Evolutionary conservation across 2,113 vertebrate genomes (phyloP), one percentile per base, ranked within the genome.

Genomic region (Rhineura floridana): DNA sequence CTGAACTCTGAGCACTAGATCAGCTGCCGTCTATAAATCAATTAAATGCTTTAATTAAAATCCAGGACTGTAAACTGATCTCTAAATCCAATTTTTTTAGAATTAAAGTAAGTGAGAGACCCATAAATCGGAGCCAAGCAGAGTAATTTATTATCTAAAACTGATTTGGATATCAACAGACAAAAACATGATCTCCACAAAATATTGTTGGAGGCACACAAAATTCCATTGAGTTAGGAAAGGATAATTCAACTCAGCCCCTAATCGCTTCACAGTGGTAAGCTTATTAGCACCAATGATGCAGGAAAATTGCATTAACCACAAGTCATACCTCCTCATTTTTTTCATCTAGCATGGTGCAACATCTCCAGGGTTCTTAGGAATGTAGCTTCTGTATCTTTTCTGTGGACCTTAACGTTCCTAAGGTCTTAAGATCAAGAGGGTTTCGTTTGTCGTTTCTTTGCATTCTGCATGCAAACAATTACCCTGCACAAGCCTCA

Each of bases 121-220:
- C 42, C 78, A 90, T 69, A 52, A 23, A 92, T 89, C 33, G 83
- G 77, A 83, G 8, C 1, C 46, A 80, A 87, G 2, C 36, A 73
- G 21, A 0, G 91, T 93, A 83, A 42, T 88, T 6, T 28, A 80
- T 86, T 89, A 81, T 5, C 1, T 63, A 3, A 83, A 19, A 81
- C 89, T 92, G 80, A 84, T 90, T 91, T 91, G 73, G 6, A 89
- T 72, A 86, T 81, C 69, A 70, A 80, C 30, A 87, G 69, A 87
- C 15, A 82, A 86, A 78, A 46, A 46, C 50, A 85, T 67, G n/a
- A 42, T 88, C 48, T 82, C 94, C 44, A 62, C 36, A 91, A 77
- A 90, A 59, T 78, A 86, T 42, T 86, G 28, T 3, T 87, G 81
- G 21, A 8, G 85, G 1, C 80, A 86, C 93, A 85, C 19, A 6